Evolutionary conservation across 1,140 invertebrate species (phyloP).

Genomic region (Drosophila tropicalis): DNA sequence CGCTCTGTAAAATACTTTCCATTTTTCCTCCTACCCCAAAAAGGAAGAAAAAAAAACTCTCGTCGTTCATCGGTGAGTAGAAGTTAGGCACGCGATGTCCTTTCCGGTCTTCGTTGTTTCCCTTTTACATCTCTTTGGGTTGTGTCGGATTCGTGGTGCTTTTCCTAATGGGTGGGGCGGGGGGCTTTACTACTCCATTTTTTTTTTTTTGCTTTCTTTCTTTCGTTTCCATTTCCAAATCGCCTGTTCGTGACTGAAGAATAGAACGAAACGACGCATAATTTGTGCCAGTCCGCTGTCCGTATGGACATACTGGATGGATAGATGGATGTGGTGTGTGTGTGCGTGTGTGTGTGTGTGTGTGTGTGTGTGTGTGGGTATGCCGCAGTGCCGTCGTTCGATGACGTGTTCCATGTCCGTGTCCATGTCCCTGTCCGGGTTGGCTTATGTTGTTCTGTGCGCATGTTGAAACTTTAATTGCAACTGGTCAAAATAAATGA

Average conservation of each 20-base stretch:
- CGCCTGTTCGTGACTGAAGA: conserved; percentile 72
- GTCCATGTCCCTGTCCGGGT: conserved; percentile 19
- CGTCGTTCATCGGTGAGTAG: conserved; percentile 42
- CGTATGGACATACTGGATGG: conserved; percentile 28
- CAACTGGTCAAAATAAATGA: conserved; percentile 61
- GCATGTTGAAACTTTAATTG: conserved; percentile 57
- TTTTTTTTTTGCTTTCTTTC: conserved; percentile 18
- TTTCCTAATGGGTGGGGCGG: background rate
- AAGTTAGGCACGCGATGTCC: conserved; percentile 78
- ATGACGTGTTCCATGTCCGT: conserved; percentile 67
- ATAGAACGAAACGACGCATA: conserved; percentile 70
- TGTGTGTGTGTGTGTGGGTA: conserved; percentile 31
- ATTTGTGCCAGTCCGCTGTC: conserved; percentile 74
- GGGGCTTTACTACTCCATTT: conserved; percentile 44
- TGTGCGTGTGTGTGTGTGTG: conserved; percentile 43
- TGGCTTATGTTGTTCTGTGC: conserved; percentile 28
- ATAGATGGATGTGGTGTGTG: conserved; percentile 5
- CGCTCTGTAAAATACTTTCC: conserved; percentile 80
- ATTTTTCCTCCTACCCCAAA: conserved; percentile 55
- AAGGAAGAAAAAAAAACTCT: background rate
- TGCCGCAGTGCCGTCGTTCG: conserved; percentile 66
- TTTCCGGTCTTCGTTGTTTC: conserved; percentile 80
- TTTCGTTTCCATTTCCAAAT: conserved; percentile 50
- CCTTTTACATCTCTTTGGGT: conserved; percentile 56
- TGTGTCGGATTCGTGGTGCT: conserved; percentile 8